phyloP scores from a whole-genome alignment of 2,888 invertebrate genomes.

The Loripinus fragilis region DNA sequence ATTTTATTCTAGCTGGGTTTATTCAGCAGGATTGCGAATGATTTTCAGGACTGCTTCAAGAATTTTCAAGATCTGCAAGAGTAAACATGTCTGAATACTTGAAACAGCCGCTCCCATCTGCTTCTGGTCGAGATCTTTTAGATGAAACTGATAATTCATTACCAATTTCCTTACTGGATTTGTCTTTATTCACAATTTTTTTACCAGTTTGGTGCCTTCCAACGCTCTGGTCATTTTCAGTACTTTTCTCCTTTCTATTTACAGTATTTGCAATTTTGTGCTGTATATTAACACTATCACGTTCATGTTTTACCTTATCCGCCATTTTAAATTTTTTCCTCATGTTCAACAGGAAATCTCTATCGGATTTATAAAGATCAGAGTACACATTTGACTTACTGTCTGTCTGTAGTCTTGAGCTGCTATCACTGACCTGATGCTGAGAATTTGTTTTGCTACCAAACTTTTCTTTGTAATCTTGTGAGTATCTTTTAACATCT shows the following conservation, averaged over 20 bases:
- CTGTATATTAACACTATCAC: background rate
- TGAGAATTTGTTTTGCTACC: background rate
- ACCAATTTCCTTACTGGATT: background rate
- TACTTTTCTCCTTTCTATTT: background rate
- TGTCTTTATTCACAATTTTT: background rate
- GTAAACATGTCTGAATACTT: conserved; percentile 27
- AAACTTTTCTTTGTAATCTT: conserved; percentile 7
- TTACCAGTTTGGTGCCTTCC: background rate
- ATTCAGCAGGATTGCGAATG: no score
- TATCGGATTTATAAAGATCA: background rate
- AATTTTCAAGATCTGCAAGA: conserved; percentile 29
- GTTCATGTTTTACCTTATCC: conserved; percentile 3
- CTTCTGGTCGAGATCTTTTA: background rate
- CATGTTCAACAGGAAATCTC: background rate
- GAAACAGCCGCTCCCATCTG: background rate
- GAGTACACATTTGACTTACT: background rate
- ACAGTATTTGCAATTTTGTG: background rate
- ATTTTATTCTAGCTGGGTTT: no score
- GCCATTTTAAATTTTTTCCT: background rate
- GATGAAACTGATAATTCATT: background rate
- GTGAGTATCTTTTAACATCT: background rate
- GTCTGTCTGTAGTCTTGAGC: background rate
- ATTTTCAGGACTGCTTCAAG: no score
- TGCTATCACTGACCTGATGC: background rate
- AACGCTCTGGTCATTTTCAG: background rate